Evolutionary conservation across 2,888 invertebrate species (phyloP).

Genomic region (Lucinisca nassula): DNA sequence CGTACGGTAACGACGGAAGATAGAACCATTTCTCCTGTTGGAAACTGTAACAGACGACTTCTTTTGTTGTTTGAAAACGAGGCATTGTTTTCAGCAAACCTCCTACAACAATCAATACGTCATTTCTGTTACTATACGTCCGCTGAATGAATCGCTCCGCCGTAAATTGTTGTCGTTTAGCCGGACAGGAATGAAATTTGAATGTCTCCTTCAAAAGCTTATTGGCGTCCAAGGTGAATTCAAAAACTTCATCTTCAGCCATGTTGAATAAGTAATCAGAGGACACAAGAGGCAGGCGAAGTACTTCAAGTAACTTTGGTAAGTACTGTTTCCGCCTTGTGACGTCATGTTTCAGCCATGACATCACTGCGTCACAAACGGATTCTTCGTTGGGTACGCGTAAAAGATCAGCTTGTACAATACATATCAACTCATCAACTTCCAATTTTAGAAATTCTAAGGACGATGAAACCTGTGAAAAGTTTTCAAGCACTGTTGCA

Average conservation of each 20-base stretch:
- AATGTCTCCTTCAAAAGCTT: conserved; percentile 76
- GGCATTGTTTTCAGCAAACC: conserved; percentile 79
- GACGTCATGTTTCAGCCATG: conserved; percentile 91
- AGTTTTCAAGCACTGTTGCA: conserved; percentile 90
- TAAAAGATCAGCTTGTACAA: conserved; percentile 94
- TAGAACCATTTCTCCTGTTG: conserved; percentile 79
- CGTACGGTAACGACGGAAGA: conserved; percentile 80
- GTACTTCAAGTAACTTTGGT: conserved; percentile 74
- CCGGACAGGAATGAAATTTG: conserved; percentile 77
- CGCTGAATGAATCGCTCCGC: conserved; percentile 72
- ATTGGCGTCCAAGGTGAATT: conserved; percentile 57
- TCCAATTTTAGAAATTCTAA: conserved; percentile 89
- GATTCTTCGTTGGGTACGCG: conserved; percentile 96
- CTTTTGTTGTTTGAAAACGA: conserved; percentile 76
- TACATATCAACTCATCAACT: conserved; percentile 92
- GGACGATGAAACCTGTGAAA: conserved; percentile 69
- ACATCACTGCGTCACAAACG: conserved; percentile 92
- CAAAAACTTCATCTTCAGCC: conserved; percentile 65
- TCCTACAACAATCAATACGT: conserved; percentile 78
- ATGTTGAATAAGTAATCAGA: conserved; percentile 79
- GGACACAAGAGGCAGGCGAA: conserved; percentile 80
- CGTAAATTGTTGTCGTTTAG: conserved; percentile 73
- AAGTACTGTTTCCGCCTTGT: conserved; percentile 89
- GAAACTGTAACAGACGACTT: conserved; percentile 80
- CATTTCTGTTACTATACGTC: conserved; percentile 73